Evolutionary conservation across 2,888 invertebrate genomes (phyloP).

Genomic region (Mycalesis mineus): DNA sequence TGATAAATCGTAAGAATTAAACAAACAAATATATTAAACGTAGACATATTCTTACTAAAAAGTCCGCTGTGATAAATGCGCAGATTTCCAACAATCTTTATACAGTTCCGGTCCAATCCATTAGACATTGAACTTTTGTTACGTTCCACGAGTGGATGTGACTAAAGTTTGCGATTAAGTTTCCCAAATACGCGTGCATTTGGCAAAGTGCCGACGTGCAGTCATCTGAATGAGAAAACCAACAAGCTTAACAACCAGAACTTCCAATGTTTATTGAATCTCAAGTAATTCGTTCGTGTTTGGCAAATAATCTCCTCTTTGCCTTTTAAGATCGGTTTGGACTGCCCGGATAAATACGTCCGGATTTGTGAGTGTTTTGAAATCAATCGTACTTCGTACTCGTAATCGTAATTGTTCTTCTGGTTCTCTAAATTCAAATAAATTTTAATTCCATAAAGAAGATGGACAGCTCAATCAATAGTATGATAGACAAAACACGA

Average conservation of each 20-base stretch:
- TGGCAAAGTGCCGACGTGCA: constrained; percentile 39
- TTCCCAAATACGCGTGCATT: constrained; percentile 37
- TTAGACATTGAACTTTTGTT: background rate
- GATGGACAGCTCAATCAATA: too few relatives aligned
- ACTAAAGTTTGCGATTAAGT: constrained; percentile 38
- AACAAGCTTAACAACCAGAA: constrained; percentile 15
- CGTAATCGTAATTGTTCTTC: background rate
- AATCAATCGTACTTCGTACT: background rate
- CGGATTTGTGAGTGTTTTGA: background rate
- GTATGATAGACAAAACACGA: too few relatives aligned
- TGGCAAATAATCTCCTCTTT: background rate
- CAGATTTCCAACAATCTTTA: background rate
- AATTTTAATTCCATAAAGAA: too few relatives aligned
- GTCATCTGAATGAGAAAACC: constrained; percentile 10
- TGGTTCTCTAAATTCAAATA: background rate
- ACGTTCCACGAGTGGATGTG: constrained; percentile 10
- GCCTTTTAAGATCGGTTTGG: constrained; percentile 1
- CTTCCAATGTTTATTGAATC: constrained; percentile 15
- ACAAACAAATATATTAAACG: too few relatives aligned
- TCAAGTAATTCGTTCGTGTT: constrained; percentile 11
- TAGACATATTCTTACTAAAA: background rate
- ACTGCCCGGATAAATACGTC: background rate
- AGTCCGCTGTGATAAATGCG: background rate
- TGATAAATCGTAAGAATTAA: too few relatives aligned
- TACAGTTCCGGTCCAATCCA: background rate